A percentile compares a stretch with the other conserved stretches of the same genome.
phyloP scores from a whole-genome alignment of 2,113 vertebrate genomes.

The Mirza zaza region DNA sequence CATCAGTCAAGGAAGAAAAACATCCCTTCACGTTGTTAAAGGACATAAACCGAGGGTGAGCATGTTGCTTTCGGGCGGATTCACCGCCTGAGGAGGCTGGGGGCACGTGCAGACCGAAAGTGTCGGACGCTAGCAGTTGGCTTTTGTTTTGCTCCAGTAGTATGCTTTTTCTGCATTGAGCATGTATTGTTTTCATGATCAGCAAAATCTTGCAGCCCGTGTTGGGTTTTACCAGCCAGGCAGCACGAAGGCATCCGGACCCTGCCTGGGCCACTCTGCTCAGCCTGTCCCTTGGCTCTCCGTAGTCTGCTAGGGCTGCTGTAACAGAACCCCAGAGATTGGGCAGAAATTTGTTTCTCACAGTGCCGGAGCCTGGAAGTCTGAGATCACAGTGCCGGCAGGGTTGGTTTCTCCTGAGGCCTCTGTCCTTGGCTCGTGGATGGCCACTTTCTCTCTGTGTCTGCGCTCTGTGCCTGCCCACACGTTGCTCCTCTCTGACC shows the following conservation, averaged over 20 bases:
- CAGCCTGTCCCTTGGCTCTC: background rate
- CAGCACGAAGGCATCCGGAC: too few relatives aligned
- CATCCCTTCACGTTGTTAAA: background rate
- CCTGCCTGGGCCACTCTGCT: background rate
- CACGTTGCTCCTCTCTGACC: background rate
- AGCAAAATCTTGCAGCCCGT: background rate
- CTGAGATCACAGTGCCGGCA: background rate
- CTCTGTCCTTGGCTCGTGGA: background rate
- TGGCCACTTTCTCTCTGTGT: rapidly evolving
- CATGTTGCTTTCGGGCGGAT: background rate
- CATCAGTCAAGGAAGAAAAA: background rate
- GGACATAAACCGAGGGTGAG: background rate
- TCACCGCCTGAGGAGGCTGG: background rate
- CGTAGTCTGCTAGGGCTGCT: background rate
- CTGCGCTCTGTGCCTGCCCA: background rate
- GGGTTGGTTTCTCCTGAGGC: background rate
- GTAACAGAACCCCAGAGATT: background rate
- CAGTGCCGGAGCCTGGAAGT: background rate
- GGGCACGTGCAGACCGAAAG: background rate
- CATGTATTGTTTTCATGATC: background rate
- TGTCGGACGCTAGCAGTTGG: background rate
- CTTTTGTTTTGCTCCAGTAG: background rate
- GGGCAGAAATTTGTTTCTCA: background rate
- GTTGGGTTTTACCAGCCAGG: background rate
- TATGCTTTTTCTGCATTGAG: background rate